These are phyloP conservation scores for Dicrurus megarhynchus DNA, from an alignment of 2,113 vertebrate genomes.

Conservation along the genomic window DNA sequence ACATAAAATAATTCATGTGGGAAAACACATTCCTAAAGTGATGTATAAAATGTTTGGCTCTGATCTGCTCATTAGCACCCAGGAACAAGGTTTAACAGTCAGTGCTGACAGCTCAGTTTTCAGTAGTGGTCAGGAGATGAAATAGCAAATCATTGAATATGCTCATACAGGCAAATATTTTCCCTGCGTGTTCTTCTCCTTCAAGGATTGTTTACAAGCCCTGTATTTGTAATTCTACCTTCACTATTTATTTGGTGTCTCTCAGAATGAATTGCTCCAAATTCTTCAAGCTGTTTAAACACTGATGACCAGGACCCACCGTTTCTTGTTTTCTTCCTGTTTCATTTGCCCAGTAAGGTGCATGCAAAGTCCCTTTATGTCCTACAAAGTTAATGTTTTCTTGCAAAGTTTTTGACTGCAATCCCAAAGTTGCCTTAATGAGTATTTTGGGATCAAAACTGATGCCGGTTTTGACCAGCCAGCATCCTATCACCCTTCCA, in stretches of 20 bases:
- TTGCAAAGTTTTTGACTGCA: neutral
- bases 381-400: neutral
- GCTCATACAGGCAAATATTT: neutral
- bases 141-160: neutral
- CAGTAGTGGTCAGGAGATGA: neutral
- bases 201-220: neutral
- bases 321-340: neutral
- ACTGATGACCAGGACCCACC: fast-evolving
- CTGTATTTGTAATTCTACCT: neutral
- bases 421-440: neutral
- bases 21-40: neutral
- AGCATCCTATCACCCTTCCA: neutral
- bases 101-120: neutral
- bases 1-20: neutral
- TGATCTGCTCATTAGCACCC: slow-evolving; percentile 13
- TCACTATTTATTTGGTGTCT: neutral
- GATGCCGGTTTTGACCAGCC: neutral
- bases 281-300: neutral
- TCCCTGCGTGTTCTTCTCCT: neutral
- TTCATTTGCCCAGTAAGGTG: neutral
- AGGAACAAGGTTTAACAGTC: neutral
- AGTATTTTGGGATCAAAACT: neutral
- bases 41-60: neutral
- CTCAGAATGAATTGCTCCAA: neutral
- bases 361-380: neutral